phyloP scores from a whole-genome alignment of 1,140 invertebrate genomes.

The Piezodorus guildinii region DNA sequence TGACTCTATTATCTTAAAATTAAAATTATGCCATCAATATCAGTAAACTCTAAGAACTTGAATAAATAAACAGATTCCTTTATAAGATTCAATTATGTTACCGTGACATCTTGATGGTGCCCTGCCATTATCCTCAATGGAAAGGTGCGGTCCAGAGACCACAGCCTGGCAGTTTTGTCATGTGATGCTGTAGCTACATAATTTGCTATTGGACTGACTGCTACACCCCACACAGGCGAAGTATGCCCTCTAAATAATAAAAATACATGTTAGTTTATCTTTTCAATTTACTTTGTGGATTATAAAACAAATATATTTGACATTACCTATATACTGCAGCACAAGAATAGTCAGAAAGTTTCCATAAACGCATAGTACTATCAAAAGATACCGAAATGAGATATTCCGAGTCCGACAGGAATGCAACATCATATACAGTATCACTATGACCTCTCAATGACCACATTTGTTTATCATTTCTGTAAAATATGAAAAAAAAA shows the following conservation, averaged over 20 bases:
- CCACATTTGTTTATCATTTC: constrained; percentile 22
- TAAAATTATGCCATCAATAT: no score
- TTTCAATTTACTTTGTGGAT: neutral
- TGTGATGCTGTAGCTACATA: constrained; percentile 72
- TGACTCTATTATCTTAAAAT: no score
- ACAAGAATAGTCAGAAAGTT: constrained; percentile 51
- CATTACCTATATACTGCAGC: constrained; percentile 53
- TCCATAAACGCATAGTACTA: constrained; percentile 60
- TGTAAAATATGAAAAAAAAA: constrained; percentile 10
- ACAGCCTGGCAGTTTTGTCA: constrained; percentile 72
- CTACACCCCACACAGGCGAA: constrained; percentile 77
- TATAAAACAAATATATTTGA: neutral
- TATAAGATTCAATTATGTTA: constrained; percentile 33
- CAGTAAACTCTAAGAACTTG: no score
- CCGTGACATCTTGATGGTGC: constrained; percentile 72
- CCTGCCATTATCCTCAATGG: constrained; percentile 70
- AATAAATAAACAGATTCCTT: no score
- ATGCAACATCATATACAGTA: constrained; percentile 57
- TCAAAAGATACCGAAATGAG: constrained; percentile 68
- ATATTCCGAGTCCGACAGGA: constrained; percentile 44
- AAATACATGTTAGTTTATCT: constrained; percentile 8
- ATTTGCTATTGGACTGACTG: constrained; percentile 55
- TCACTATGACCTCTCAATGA: constrained; percentile 57
- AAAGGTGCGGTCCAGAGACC: constrained; percentile 68
- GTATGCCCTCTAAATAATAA: constrained; percentile 55